A percentile compares a stretch with the other conserved stretches of the same genome.
phyloP scores from a whole-genome alignment of 64 coral and sea anemone genomes.

The Stylophora pistillata region DNA sequence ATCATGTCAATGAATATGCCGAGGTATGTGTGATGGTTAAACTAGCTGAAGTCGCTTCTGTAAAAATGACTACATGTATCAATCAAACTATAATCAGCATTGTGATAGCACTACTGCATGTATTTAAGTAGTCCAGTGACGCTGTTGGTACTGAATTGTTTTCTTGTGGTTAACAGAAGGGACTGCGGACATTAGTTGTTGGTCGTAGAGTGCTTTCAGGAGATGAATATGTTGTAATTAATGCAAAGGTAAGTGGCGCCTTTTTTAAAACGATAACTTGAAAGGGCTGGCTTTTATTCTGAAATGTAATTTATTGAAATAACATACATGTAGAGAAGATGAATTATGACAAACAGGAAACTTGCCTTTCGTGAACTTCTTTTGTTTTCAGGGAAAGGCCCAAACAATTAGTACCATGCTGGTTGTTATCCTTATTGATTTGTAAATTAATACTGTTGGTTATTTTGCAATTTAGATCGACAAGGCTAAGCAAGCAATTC shows the following conservation, averaged over 20 bases:
- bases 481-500: conserved; percentile 84
- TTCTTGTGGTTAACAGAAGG: conserved; percentile 74
- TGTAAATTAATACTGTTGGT: not conserved
- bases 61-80: too few relatives aligned
- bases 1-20: conserved; percentile 90
- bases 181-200: conserved; percentile 81
- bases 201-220: conserved; percentile 67
- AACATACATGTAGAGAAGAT: too few relatives aligned
- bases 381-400: too few relatives aligned
- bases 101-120: too few relatives aligned
- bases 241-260: conserved; percentile 64
- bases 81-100: too few relatives aligned
- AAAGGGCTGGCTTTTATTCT: too few relatives aligned
- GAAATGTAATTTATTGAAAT: too few relatives aligned
- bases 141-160: not conserved
- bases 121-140: too few relatives aligned
- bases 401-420: too few relatives aligned
- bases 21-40: conserved; percentile 55
- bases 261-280: not conserved
- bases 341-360: too few relatives aligned
- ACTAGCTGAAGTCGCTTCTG: not conserved
- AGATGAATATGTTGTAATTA: conserved; percentile 67
- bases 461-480: conserved; percentile 48
- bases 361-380: too few relatives aligned
- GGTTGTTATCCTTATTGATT: not conserved